Percentiles rank a stretch among this genome's conserved stretches.
Evolutionary conservation across 2,797 vertebrate species (phyloP).

Genomic region (Lagocephalus sceleratus): DNA sequence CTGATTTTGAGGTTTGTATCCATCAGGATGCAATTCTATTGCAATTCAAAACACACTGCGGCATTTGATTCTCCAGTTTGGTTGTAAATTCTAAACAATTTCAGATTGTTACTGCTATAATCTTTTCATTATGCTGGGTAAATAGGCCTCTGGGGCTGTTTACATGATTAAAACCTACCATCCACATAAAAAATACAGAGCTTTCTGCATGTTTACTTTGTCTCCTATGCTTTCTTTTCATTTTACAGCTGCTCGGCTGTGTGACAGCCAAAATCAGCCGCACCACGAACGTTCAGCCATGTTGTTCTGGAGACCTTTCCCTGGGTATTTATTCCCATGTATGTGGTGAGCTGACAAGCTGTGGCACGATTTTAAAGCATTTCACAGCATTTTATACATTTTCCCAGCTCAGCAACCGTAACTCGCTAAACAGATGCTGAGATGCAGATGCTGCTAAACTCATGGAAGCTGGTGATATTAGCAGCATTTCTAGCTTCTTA

Average conservation of each 20-base stretch:
- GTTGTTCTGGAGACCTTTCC: background rate
- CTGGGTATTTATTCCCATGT: too few species aligned
- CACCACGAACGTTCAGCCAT: background rate
- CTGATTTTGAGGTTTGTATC: background rate
- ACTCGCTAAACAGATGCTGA: too few species aligned
- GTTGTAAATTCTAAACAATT: background rate
- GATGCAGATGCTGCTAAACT: too few species aligned
- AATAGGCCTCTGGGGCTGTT: too few species aligned
- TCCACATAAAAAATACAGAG: too few species aligned
- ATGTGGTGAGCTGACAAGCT: too few species aligned
- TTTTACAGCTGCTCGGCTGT: background rate
- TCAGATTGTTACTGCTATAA: background rate
- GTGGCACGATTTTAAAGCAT: too few species aligned
- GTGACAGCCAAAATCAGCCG: background rate
- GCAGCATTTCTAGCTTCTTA: too few species aligned
- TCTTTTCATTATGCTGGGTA: background rate
- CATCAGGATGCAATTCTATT: conserved; percentile 1
- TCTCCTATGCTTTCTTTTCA: background rate
- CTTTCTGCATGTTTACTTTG: background rate
- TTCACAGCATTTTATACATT: too few species aligned
- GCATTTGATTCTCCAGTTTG: background rate
- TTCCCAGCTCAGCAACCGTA: too few species aligned
- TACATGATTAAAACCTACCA: too few species aligned
- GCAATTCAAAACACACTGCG: background rate
- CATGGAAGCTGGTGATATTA: too few species aligned